Conservation (phyloP, 2,888 invertebrate genomes). For the Cerastoderma edule region DNA sequence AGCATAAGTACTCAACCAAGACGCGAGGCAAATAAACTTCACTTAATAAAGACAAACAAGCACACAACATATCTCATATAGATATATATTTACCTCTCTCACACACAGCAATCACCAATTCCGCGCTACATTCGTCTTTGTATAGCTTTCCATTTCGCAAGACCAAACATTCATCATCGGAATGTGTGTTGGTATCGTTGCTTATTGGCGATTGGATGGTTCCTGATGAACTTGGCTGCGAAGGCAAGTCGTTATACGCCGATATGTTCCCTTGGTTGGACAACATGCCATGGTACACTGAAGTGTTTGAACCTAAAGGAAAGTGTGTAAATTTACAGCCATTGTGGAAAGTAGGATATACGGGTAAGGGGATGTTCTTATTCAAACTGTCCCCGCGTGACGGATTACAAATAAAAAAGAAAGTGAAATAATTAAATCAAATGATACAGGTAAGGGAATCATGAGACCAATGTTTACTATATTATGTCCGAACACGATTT, state of each 20-base stretch:
- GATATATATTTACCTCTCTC: slow-evolving; percentile 33
- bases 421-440: too few species aligned
- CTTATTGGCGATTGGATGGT: slow-evolving; percentile 8
- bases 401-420: too few species aligned
- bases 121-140: slow-evolving; percentile 19
- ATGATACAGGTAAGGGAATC: too few species aligned
- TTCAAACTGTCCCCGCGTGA: too few species aligned
- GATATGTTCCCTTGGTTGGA: slow-evolving; percentile 26
- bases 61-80: too few species aligned
- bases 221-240: slow-evolving; percentile 22
- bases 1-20: not conserved
- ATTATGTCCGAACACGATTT: too few species aligned
- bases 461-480: too few species aligned
- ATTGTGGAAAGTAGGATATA: not conserved
- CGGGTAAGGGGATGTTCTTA: too few species aligned
- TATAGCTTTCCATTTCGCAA: slow-evolving; percentile 5
- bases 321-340: not conserved
- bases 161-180: slow-evolving; percentile 26
- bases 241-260: slow-evolving; percentile 48
- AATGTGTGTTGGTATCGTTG: not conserved
- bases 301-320: slow-evolving; percentile 6
- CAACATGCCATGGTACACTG: slow-evolving; percentile 46
- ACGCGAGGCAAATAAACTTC: not conserved
- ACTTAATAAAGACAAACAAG: too few species aligned
- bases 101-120: slow-evolving; percentile 30